These are phyloP conservation scores for Pristionchus entomophagus DNA, from an alignment of 2,888 invertebrate species.

Conservation along the genomic window DNA sequence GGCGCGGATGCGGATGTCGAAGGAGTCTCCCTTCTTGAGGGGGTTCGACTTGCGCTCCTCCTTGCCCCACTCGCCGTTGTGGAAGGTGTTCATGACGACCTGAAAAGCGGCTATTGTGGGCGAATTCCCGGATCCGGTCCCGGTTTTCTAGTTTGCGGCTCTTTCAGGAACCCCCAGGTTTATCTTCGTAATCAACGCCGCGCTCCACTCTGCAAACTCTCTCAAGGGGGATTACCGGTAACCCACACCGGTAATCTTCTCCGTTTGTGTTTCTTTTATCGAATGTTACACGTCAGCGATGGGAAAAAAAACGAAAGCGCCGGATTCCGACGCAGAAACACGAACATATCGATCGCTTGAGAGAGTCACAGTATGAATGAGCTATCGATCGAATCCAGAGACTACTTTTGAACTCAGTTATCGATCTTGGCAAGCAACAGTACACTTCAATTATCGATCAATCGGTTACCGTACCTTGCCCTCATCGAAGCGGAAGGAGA, in stretches of 20 bases:
- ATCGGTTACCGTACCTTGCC: slow-evolving; percentile 66
- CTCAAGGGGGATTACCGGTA: background rate
- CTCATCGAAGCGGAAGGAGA: slow-evolving; percentile 74
- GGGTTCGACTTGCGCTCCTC: slow-evolving; percentile 70
- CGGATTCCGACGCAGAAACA: background rate
- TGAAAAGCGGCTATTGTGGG: slow-evolving; percentile 41
- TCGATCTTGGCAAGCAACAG: background rate
- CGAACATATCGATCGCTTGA: background rate
- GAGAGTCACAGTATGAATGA: no score
- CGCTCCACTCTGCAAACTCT: slow-evolving; percentile 12
- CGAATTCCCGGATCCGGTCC: background rate
- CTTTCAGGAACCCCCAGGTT: background rate
- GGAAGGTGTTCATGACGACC: slow-evolving; percentile 74
- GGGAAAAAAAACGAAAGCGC: background rate
- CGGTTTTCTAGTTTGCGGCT: background rate
- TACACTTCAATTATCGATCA: background rate
- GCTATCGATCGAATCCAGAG: no score
- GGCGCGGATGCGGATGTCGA: slow-evolving; percentile 68
- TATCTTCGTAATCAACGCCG: background rate
- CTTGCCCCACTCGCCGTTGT: slow-evolving; percentile 70
- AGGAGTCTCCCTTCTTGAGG: slow-evolving; percentile 70
- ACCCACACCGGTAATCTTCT: background rate
- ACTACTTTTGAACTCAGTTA: background rate
- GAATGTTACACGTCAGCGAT: background rate
- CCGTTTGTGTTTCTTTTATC: background rate